Evolutionary conservation across 2,113 vertebrate species (phyloP), one percentile per base, ranked within the genome.

Genomic region (Apistogramma diplotaenia): DNA sequence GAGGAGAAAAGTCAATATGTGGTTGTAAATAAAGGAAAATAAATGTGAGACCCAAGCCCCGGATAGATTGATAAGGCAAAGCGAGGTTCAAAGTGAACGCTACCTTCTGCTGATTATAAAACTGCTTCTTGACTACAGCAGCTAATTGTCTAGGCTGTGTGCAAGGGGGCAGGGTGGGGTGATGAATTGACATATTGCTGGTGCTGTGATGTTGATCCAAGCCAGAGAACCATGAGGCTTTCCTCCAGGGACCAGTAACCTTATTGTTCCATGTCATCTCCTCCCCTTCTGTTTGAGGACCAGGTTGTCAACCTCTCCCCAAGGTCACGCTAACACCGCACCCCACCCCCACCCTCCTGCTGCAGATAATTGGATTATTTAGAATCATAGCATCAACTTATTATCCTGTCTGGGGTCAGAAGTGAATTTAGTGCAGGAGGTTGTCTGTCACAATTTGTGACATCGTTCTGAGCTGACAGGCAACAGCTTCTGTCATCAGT

Each of bases 291-390:
- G 87, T 90, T 88, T 75, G 89, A 94, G 89, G 89, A 91, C 88
- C 91, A 91, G 88, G 89, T 89, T 93, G 92, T 93, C 92, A 91
- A 89, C 92, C 90, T 92, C 83, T 93, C 89, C 90, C 93, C 91
- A 93, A 91, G 92, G 94, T 93, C 92, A 89, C 62, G 9, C 88
- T 85, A 87, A 91, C 81, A 82, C 86, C 70, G 23, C 60, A 21
- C 35, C 21, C 61, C 43, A 37, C 61, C 61, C 21, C 43, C 60
- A 25, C 73, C 82, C 82, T 74, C 70, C 74, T 59, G 37, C 78
- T 60, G 59, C 81, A 87, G 76, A 87, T 92, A 91, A 94, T 92
- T 92, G 91, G 92, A 89, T 93, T 90, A 93, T 94, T 94, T 94
- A 91, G 87, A 90, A 84, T 92, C 92, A 88, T 87, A 86, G 87